These are phyloP conservation scores for Cephalopterus ornatus DNA, from an alignment of 2,113 vertebrate species.

Conservation along the genomic window DNA sequence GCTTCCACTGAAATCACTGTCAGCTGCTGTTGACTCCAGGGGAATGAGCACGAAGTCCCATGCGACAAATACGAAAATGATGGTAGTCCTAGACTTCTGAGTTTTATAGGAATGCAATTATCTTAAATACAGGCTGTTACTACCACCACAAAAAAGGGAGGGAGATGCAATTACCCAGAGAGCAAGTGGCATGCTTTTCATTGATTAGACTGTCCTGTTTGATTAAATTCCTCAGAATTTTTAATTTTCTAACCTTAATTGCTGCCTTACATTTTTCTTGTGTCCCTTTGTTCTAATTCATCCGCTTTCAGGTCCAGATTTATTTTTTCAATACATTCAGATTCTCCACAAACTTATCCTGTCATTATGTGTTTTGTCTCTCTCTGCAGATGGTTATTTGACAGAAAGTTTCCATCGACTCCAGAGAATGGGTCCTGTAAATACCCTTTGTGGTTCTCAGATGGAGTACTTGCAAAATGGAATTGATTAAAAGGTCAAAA, in stretches of 20 bases:
- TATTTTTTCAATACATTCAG: conserved; percentile 39
- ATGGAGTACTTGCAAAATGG: conserved; percentile 19
- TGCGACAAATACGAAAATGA: conserved; percentile 27
- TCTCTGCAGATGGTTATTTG: conserved; percentile 47
- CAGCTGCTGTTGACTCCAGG: neutral
- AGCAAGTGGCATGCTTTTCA: conserved; percentile 61
- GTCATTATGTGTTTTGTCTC: conserved; percentile 55
- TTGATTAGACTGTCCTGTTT: conserved; percentile 73
- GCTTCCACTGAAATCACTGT: neutral
- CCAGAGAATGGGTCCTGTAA: neutral
- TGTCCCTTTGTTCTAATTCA: conserved; percentile 54
- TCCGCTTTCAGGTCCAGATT: conserved; percentile 59
- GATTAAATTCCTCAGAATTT: conserved; percentile 67
- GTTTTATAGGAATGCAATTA: conserved; percentile 71
- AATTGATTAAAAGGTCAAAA: conserved; percentile 62
- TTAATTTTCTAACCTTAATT: conserved; percentile 57
- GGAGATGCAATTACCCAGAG: conserved; percentile 63
- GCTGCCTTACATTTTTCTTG: conserved; percentile 54
- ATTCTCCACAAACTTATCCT: conserved; percentile 45
- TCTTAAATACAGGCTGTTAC: conserved; percentile 69
- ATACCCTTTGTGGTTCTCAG: conserved; percentile 30
- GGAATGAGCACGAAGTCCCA: neutral
- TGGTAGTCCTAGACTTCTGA: conserved; percentile 50
- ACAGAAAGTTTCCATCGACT: conserved; percentile 45
- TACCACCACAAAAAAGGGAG: neutral